Evolutionary conservation across 1,140 invertebrate species (phyloP).

Genomic region (Pseudachorutes palmiensis): DNA sequence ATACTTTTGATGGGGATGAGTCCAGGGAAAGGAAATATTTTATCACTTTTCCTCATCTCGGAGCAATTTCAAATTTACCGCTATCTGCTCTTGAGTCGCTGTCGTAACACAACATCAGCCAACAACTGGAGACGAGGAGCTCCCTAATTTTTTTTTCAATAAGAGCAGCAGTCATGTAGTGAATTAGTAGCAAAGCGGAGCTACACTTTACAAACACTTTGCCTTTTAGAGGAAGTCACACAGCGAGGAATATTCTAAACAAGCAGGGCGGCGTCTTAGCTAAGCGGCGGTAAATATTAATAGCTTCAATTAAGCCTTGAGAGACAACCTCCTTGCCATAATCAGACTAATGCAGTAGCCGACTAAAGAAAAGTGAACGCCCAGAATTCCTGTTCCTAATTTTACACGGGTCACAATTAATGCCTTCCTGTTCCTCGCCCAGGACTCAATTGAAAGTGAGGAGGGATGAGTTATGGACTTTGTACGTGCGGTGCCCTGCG

Average conservation of each 20-base stretch:
- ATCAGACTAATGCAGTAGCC: no score
- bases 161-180: no score
- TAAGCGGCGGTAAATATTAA: no score
- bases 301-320: no score
- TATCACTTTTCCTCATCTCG: background rate
- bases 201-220: background rate
- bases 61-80: background rate
- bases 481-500: background rate
- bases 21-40: constrained; percentile 1
- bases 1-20: constrained; percentile 9
- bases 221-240: background rate
- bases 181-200: no score
- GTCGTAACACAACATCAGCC: no score
- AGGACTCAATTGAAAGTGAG: no score
- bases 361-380: no score
- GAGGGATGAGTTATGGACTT: background rate
- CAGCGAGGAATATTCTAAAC: background rate
- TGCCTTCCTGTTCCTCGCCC: background rate
- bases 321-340: no score
- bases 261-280: no score
- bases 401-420: background rate
- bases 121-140: no score
- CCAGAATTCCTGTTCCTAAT: background rate
- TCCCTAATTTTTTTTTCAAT: no score
- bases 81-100: background rate